Evolutionary conservation across 2,888 invertebrate genomes (phyloP).

Genomic region (Hirtodrosophila histrioides): DNA sequence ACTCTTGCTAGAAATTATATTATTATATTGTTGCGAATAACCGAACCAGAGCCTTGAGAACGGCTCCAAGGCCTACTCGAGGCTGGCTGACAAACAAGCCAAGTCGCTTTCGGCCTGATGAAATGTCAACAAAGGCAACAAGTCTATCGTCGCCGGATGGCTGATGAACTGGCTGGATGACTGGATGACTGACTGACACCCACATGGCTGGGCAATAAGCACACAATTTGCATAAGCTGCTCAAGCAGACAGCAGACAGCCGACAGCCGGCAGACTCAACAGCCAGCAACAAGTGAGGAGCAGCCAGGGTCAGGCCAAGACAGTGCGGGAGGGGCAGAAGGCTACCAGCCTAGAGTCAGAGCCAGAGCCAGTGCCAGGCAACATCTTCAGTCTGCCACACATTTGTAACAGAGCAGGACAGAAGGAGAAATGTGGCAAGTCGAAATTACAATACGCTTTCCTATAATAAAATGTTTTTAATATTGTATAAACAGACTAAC

Average conservation of each 20-base stretch:
- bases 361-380: slow-evolving; percentile 31
- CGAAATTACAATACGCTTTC: slow-evolving; percentile 27
- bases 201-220: slow-evolving; percentile 72
- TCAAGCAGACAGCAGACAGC: slow-evolving; percentile 38
- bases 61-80: slow-evolving; percentile 51
- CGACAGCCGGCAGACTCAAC: slow-evolving; percentile 7
- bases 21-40: neutral
- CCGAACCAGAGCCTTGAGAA: slow-evolving; percentile 33
- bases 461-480: too few relatives aligned
- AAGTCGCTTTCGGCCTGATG: slow-evolving; percentile 66
- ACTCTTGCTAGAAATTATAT: slow-evolving; percentile 14
- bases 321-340: neutral
- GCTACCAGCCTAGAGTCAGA: neutral
- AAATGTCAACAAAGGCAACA: slow-evolving; percentile 77
- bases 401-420: slow-evolving; percentile 38
- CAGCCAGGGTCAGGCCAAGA: slow-evolving; percentile 20
- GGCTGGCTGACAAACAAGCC: slow-evolving; percentile 46
- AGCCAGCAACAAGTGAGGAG: slow-evolving; percentile 36
- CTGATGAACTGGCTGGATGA: slow-evolving; percentile 37
- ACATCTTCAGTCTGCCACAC: slow-evolving; percentile 66
- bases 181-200: slow-evolving; percentile 68
- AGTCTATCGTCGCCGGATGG: slow-evolving; percentile 67
- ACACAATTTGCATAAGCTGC: slow-evolving; percentile 79
- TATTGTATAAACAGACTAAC: too few relatives aligned
- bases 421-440: slow-evolving; percentile 4